Base-by-base conservation (phyloP, 1,140 invertebrate species). In the Bombus soroeensis region DNA sequence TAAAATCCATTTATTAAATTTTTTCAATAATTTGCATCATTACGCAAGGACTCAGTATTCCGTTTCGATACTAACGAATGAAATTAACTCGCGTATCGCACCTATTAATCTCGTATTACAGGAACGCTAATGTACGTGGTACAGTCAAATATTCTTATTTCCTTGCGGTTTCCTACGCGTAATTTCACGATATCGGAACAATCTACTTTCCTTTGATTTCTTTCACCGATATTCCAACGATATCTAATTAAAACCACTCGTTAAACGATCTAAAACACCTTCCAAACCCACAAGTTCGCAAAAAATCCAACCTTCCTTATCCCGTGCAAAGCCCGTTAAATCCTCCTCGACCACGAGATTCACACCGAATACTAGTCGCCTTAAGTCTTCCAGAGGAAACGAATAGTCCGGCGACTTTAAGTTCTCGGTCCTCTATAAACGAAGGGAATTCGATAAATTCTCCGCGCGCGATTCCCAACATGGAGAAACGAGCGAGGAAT, bases 401-500 rank as follows among this genome's bases (percentile, higher is more conserved):
- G 70, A 78, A 73, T 68, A 59, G 41, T 9, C n/a, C 71, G 59
- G 37, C 72, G 76, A 87, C 87, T 89, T 89, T 89, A 81, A 72
- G 75, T 84, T 62, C 28, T 64, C 75, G 68, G 43, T 80, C 68
- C 47, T 32, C 64, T 12, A 43, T 39, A n/a, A 64, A 39, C 28
- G 57, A 75, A 87, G 85, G 81, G 89, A 86, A 91, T 93, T 91
- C 91, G 87, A 92, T 93, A 93, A 93, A 93, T 93, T 93, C 86
- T 75, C 75, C 86, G 85, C 86, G 68, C 57, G 64, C 75, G 85
- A 76, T 86, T 80, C 79, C 72, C 80, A 89, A 47, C 43, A n/a
- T 70, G 34, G 32, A 28, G 66, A 53, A 83, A 59, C 57, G 25
- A 15, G 75, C 8, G 57, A 71, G 32, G 64, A 75, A 62, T 10